Evolutionary conservation across 2,888 invertebrate genomes (phyloP), one percentile per base, ranked within the genome.

Genomic region (Dasysyrphus albostriatus): DNA sequence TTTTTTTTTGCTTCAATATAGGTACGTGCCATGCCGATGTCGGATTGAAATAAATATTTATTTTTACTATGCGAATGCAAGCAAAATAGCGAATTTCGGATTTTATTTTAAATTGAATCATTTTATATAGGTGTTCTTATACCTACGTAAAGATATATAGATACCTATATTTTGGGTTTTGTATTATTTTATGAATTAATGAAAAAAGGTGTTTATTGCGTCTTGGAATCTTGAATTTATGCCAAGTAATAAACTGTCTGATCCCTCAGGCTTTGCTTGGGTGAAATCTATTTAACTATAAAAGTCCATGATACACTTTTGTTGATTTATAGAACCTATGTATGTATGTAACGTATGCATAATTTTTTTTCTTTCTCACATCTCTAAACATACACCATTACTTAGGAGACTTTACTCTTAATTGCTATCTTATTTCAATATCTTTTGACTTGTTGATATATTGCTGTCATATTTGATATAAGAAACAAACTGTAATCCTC

Each of bases 141-240:
- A 32, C n/a, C n/a, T n/a, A n/a, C n/a, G n/a, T n/a, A n/a, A n/a
- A n/a, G n/a, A n/a, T n/a, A n/a, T n/a, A n/a, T n/a, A n/a, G n/a
- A n/a, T n/a, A n/a, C n/a, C n/a, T n/a, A n/a, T n/a, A n/a, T 47
- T 44, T 65, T 32, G 34, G 16, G 32, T n/a, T 39, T 39, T 54
- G 12, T 19, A 4, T 37, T 51, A 10, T 37, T 69, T n/a, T 54
- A 51, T 51, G 24, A 54, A 42, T 69, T 39, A 54, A 29, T 54
- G 54, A 54, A 69, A n/a, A 47, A 47, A 69, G 39, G 69, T 69
- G 49, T 39, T 37, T 69, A 69, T 54, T 69, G 54, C 54, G 69
- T 42, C 69, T 69, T 69, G 39, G n/a, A 39, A 69, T 6, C 2
- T 69, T 54, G 54, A 69, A 39, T 24, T 9, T n/a, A 39, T 54